Evolutionary conservation across 1,140 invertebrate genomes (phyloP), one percentile per base, ranked within the genome.

Genomic region (Probaryconus sp.): DNA sequence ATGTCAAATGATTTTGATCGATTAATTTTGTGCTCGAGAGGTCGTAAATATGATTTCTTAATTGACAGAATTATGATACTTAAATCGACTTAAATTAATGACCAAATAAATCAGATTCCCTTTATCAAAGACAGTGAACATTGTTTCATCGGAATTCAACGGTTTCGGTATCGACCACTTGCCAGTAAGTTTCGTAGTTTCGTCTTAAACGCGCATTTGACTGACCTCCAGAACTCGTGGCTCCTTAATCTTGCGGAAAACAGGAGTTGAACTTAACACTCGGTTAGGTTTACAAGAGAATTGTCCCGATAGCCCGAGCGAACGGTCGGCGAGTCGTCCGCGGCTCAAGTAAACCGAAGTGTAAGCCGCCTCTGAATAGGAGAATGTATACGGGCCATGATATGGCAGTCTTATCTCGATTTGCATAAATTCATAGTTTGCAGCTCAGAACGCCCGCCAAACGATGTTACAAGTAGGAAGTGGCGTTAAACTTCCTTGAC

Each of bases 381-480:
- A 48, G 67, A 51, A 47, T 16, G 48, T 60, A 61, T 67, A 48
- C 67, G 45, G 75, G 76, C 77, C 74, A 72, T 51, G 38, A 70
- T 76, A 63, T 76, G 55, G 35, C 31, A 13, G 82, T 83, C 83
- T 85, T 85, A 86, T 86, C 83, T 77, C 73, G 82, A 86, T 86
- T 83, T 85, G 71, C 84, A 86, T 86, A 83, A 84, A 86, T 85
- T 85, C 78, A 83, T 85, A 85, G 80, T 83, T 83, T 76, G 76
- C 43, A 69, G 78, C 73, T 83, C 80, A 81, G 61, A 58, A 68
- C 77, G 70, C 64, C 37, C 33, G 51, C 43, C 48, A 38, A 74
- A 55, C 53, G 53, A 72, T 50, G 55, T 47, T 69, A 37, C 42
- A 63, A 65, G 65, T 61, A 70, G 33, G 16, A 64, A 67, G 55